Conservation (phyloP, 2,888 invertebrate genomes). For the Amphipyra tragopoginis region DNA sequence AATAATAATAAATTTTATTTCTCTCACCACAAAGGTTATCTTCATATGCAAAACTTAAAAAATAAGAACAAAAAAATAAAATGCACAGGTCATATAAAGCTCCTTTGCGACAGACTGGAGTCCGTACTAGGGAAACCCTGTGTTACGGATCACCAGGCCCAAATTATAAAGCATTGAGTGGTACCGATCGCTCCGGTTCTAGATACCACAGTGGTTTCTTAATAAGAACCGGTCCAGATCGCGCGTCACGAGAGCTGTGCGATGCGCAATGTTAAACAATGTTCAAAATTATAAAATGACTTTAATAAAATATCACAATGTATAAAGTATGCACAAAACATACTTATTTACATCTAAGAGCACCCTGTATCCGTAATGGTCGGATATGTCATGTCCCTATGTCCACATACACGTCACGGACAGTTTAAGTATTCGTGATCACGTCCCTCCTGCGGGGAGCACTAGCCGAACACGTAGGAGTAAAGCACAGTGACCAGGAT, state of each 20-base stretch:
- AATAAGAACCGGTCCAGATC: not conserved
- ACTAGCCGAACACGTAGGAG: conserved; percentile 89
- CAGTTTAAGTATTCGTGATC: not conserved
- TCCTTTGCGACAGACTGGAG: no score
- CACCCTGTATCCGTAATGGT: conserved; percentile 28
- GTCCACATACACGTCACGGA: conserved; percentile 17
- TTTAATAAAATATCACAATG: conserved; percentile 60
- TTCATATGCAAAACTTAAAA: no score
- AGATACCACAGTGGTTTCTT: no score
- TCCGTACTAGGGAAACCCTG: no score
- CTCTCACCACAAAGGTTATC: no score
- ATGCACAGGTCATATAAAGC: no score
- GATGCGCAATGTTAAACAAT: conserved; percentile 27
- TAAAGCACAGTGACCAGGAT: conserved; percentile 91
- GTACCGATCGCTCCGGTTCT: no score
- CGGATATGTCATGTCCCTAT: no score
- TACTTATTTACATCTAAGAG: conserved; percentile 18
- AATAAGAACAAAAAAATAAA: no score
- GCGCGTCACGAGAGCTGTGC: not conserved
- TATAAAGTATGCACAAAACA: conserved; percentile 38
- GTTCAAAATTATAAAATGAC: conserved; percentile 37
- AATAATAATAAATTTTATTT: no score
- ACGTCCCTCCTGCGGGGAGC: not conserved
- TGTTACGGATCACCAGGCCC: no score
- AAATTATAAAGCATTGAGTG: no score